A percentile compares a stretch with the other conserved stretches of the same genome.
These are phyloP conservation scores for Oriolus oriolus DNA, from an alignment of 2,113 vertebrate species.

Conservation along the genomic window DNA sequence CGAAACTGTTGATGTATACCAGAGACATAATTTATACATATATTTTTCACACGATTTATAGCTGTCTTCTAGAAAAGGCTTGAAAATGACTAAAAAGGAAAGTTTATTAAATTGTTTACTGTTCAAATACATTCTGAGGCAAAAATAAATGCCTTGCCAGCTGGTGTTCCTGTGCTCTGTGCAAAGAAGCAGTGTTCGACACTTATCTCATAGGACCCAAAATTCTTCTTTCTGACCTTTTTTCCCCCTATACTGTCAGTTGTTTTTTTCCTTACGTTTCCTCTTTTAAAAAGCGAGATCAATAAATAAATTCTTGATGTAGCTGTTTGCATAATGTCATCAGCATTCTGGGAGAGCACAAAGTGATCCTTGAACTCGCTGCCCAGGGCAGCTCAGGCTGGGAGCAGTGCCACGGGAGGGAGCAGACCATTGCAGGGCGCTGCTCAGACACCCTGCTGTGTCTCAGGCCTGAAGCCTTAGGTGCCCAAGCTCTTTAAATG, in stretches of 20 bases:
- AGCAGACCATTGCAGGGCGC: neutral
- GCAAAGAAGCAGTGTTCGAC: slow-evolving; percentile 36
- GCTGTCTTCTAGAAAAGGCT: slow-evolving; percentile 32
- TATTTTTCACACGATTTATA: slow-evolving; percentile 26
- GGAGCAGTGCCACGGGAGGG: neutral
- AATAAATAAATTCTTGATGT: slow-evolving; percentile 4
- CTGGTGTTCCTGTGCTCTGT: slow-evolving; percentile 57
- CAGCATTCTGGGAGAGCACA: neutral
- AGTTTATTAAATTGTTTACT: slow-evolving; percentile 67
- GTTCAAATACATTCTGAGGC: slow-evolving; percentile 54
- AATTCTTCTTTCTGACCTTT: slow-evolving; percentile 45
- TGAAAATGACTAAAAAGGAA: slow-evolving; percentile 35
- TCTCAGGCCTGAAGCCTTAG: neutral
- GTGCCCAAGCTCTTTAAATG: neutral
- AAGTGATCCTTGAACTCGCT: neutral
- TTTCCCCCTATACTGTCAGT: neutral
- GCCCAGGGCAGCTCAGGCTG: neutral
- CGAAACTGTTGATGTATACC: neutral
- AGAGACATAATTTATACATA: neutral
- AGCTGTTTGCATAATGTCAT: neutral
- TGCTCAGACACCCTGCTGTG: neutral
- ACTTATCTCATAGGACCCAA: slow-evolving; percentile 60
- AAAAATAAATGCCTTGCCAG: slow-evolving; percentile 65
- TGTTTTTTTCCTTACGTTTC: neutral
- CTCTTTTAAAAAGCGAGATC: slow-evolving; percentile 11